phyloP scores from a whole-genome alignment of 2,797 vertebrate genomes.

The Pipistrellus nathusii region DNA sequence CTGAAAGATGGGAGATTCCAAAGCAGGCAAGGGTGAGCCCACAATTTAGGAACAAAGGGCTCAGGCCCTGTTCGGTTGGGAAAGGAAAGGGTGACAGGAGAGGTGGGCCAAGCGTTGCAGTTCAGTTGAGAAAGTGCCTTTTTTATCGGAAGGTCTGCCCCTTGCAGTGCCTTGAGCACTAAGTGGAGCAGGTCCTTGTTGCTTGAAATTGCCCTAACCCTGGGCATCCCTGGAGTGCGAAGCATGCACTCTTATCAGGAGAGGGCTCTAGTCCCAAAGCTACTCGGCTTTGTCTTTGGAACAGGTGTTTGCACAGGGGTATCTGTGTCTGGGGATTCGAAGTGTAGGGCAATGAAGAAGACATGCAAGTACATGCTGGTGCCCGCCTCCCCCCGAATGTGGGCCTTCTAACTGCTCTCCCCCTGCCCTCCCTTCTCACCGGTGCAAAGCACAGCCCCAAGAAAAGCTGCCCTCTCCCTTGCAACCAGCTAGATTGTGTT shows the following conservation, averaged over 20 bases:
- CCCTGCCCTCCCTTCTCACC: neutral
- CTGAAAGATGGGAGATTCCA: neutral
- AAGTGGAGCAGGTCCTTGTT: neutral
- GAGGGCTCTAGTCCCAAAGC: neutral
- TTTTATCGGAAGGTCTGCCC: neutral
- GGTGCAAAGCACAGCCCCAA: slow-evolving; percentile 49
- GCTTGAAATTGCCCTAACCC: neutral
- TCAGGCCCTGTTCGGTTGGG: neutral
- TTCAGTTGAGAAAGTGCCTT: neutral
- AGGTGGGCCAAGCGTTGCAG: neutral
- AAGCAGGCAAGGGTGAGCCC: neutral
- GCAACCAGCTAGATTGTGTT: neutral
- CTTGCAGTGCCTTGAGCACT: neutral
- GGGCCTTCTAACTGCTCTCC: slow-evolving; percentile 31
- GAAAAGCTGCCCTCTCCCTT: slow-evolving; percentile 63
- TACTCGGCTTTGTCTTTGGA: neutral
- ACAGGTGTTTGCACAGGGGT: neutral
- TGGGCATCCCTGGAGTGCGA: no score
- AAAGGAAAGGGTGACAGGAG: neutral
- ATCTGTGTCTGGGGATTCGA: neutral
- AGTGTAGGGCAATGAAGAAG: neutral
- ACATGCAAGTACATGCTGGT: neutral
- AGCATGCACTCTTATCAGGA: neutral
- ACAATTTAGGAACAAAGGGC: neutral
- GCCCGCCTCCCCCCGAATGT: no score